Evolutionary conservation across 2,113 vertebrate genomes (phyloP).

Genomic region (Gadus chalcogrammus): DNA sequence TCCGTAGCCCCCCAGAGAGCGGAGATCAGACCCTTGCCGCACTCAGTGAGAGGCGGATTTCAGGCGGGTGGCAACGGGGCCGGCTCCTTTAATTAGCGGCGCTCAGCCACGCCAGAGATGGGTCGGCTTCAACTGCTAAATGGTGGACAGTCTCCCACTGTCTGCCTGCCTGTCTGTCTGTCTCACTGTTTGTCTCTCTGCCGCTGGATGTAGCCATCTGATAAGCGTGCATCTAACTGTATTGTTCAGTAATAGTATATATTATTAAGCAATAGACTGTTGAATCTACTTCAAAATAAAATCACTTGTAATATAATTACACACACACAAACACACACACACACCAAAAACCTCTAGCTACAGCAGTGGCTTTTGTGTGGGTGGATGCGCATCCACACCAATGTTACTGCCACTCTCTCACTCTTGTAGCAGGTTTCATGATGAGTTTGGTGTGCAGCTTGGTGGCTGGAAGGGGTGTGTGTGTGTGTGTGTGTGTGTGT

Average conservation of each 20-base stretch:
- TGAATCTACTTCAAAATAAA: neutral
- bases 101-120: conserved; percentile 29
- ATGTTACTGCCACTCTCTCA: conserved; percentile 16
- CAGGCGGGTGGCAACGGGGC: conserved; percentile 44
- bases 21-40: conserved; percentile 39
- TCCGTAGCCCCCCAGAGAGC: conserved; percentile 30
- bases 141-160: neutral
- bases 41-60: conserved; percentile 58
- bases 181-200: too few species aligned
- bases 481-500: conserved; percentile 14
- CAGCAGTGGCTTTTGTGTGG: too few species aligned
- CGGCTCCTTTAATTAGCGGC: conserved; percentile 65
- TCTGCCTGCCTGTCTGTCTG: neutral
- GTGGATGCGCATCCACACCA: neutral
- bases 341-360: neutral
- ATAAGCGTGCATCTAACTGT: too few species aligned
- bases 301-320: neutral
- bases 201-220: neutral
- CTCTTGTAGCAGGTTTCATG: conserved; percentile 28
- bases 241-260: conserved; percentile 23
- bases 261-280: neutral
- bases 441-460: conserved; percentile 26
- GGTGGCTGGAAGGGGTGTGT: neutral
- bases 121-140: conserved; percentile 46
- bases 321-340: neutral